Conservation (phyloP, 2,113 vertebrate species). For the Bubo blakistoni region DNA sequence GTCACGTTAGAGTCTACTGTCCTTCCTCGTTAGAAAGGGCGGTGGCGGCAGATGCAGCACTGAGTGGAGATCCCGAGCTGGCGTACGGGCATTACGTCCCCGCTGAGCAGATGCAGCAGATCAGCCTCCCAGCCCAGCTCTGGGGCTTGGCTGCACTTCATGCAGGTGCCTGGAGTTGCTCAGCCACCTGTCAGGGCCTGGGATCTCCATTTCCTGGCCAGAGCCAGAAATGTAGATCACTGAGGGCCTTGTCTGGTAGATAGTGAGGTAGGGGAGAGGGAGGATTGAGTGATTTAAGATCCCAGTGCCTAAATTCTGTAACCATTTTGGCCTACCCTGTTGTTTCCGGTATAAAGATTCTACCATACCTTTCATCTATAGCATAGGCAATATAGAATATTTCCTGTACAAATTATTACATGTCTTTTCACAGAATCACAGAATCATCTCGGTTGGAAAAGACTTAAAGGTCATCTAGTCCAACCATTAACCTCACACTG, state of each 20-base stretch:
- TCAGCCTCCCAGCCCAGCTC: not conserved
- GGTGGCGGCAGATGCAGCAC: not conserved
- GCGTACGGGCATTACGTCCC: fast-evolving
- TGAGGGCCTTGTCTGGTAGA: not conserved
- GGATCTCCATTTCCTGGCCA: fast-evolving
- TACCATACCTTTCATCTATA: not conserved
- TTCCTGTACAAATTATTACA: not conserved
- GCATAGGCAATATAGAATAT: not conserved
- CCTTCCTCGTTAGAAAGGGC: not conserved
- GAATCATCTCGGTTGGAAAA: too few relatives aligned
- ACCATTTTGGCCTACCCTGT: not conserved
- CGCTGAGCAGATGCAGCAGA: not conserved
- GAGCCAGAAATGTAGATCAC: not conserved
- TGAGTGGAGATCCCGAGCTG: not conserved
- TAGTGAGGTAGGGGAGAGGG: not conserved
- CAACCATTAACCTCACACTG: too few relatives aligned
- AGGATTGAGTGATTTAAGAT: not conserved
- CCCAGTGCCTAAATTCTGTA: not conserved
- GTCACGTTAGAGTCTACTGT: not conserved
- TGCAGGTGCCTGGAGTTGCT: not conserved
- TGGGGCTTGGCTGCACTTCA: not conserved
- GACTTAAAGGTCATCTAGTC: too few relatives aligned
- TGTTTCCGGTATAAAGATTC: not conserved
- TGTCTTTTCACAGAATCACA: not conserved
- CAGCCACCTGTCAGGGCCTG: not conserved